Conservation (phyloP, 30 jellyfish, hydroid and myxozoan species). For the Rhopilema esculentum region DNA sequence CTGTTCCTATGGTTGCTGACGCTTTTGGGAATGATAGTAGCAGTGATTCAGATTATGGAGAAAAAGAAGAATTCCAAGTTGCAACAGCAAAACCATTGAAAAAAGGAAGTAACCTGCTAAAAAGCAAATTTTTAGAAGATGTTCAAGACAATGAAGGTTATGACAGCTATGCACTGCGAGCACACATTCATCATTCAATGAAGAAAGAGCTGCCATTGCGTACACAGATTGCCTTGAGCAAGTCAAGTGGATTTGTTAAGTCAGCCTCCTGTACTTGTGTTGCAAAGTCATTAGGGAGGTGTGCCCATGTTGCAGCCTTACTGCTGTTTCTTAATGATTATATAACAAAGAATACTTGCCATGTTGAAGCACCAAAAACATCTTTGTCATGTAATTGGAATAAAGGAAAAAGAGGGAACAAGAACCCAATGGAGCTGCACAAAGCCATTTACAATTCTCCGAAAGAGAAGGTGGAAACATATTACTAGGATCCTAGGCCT, state of each 20-base stretch:
- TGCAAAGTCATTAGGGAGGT: conserved; percentile 55
- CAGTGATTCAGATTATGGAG: conserved; percentile 12
- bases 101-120: conserved; percentile 43
- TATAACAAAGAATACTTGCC: conserved; percentile 2
- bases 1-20: conserved; percentile 17
- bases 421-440: conserved; percentile 56
- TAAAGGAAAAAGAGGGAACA: conserved; percentile 53
- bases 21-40: background rate
- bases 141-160: conserved; percentile 28
- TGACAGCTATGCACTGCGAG: conserved; percentile 31
- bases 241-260: conserved; percentile 22
- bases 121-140: conserved; percentile 56
- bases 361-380: conserved; percentile 49
- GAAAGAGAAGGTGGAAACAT: conserved; percentile 11
- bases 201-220: conserved; percentile 29
- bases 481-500: conserved; percentile 1
- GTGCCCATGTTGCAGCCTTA: conserved; percentile 72
- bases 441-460: conserved; percentile 58
- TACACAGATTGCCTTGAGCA: conserved; percentile 12
- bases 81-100: conserved; percentile 47
- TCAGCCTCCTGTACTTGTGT: conserved; percentile 29
- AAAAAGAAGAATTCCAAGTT: background rate
- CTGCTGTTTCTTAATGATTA: conserved; percentile 56
- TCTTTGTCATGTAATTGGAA: conserved; percentile 76
- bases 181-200: conserved; percentile 61